Base-by-base conservation (phyloP, 2,888 invertebrate species). In the Eustalomyia histrio region DNA sequence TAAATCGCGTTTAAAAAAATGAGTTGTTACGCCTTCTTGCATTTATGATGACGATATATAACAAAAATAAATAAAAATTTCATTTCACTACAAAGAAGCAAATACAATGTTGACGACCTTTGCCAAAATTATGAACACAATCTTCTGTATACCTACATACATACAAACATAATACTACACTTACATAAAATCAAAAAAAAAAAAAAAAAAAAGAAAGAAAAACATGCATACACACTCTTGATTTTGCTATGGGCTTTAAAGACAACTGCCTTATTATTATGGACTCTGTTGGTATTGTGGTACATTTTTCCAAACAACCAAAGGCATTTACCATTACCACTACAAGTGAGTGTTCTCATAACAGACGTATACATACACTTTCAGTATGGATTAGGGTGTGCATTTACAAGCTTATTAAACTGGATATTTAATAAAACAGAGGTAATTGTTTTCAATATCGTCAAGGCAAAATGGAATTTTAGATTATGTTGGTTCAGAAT, bases 261-360 rank as follows among this genome's bases (percentile, higher is more conserved):
- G 69, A 63, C 39, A 39, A 39, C 39, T 39, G 39, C 39, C 63
- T 69, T 24, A 55, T 71, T 63, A 35, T 76, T 64, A 76, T 64
- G 69, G 71, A 76, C 57, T 69, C 64, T 71, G 55, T 39, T 47
- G 50, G 63, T 58, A 69, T 69, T 76, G 55, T 69, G 57, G 64
- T 50, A 69, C 16, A 71, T 39, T 47, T 21, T 68, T 64, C 39
- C 69, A 69, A 52, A 64, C 69, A 71, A 58, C 76, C 50, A 35
- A 33, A 76, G 76, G 76, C 69, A 58, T 64, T 64, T 69, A 24
- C 47, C 68, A 69, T 55, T 76, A 39, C 39, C 61, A 57, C 68
- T 63, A 52, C 57, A 69, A 39, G 39, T 39, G 14, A 39, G 39
- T 39, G 14, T 12, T 12, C 29, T 47, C 60, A 67, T n/a, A 74